These are phyloP conservation scores for Ochropacha duplaris DNA, from an alignment of 2,888 invertebrate species.

Conservation along the genomic window DNA sequence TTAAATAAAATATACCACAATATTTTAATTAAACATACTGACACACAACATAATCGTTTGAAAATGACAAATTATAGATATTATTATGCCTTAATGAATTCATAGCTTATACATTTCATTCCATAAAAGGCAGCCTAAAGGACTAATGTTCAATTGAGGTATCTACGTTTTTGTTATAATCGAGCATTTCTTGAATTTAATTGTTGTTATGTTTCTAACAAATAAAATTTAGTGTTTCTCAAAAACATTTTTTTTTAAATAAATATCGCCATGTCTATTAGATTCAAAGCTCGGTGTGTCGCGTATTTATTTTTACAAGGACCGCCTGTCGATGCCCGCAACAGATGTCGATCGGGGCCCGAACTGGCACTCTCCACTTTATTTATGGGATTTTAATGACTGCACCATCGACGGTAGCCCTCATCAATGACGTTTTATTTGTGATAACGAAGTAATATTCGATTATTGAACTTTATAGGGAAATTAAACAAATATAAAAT, in stretches of 20 bases:
- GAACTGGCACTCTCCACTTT: conserved; percentile 50
- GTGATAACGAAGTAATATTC: background rate
- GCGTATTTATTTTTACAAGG: conserved; percentile 54
- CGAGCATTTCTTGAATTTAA: background rate
- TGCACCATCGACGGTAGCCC: conserved; percentile 38
- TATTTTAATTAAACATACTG: background rate
- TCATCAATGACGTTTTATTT: background rate
- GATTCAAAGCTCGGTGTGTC: conserved; percentile 16
- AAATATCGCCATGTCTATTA: conserved; percentile 21
- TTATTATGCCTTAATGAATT: background rate
- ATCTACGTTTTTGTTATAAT: background rate
- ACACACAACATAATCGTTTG: background rate
- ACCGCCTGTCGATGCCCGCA: conserved; percentile 50
- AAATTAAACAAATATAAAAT: background rate
- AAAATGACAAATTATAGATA: background rate
- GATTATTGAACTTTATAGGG: background rate
- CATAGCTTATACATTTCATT: background rate
- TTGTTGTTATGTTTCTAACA: background rate
- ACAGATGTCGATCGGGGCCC: conserved; percentile 67
- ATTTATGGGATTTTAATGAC: conserved; percentile 80
- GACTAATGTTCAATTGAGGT: background rate
- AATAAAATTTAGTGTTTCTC: no score
- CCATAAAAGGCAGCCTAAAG: background rate
- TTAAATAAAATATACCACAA: background rate
- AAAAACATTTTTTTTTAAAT: no score